Conservation (phyloP, 64 coral and sea anemone species). For the Orbicella faveolata region DNA sequence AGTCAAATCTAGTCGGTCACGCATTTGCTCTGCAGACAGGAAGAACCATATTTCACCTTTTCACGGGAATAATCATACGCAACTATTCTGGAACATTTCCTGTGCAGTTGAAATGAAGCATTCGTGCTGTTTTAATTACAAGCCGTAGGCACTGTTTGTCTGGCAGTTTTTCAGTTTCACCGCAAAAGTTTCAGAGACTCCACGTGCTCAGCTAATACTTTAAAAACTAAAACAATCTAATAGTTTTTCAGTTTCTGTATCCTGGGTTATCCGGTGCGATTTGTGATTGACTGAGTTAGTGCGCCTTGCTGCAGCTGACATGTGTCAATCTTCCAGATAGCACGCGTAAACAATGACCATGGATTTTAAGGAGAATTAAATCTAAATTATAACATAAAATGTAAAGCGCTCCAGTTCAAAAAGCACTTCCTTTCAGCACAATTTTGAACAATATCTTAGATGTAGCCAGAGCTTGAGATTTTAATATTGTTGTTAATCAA, state of each 20-base stretch:
- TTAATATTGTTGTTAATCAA: too few relatives aligned
- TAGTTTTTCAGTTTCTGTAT: slow-evolving; percentile 9
- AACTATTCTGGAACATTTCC: not conserved
- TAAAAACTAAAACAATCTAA: slow-evolving; percentile 19
- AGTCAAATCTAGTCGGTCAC: not conserved
- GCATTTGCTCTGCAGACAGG: too few relatives aligned
- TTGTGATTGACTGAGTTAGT: not conserved
- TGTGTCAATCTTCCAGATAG: not conserved
- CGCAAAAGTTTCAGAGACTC: not conserved
- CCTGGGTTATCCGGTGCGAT: not conserved
- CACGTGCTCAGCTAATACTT: not conserved
- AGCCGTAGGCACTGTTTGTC: not conserved
- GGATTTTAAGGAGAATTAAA: too few relatives aligned
- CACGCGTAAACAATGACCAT: too few relatives aligned
- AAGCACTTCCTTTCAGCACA: too few relatives aligned
- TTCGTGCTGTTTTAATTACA: not conserved
- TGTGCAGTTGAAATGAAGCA: not conserved
- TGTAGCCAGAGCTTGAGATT: too few relatives aligned
- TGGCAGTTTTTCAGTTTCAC: slow-evolving; percentile 10
- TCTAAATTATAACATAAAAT: too few relatives aligned
- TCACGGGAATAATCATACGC: not conserved
- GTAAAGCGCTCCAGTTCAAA: too few relatives aligned
- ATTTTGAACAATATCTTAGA: too few relatives aligned
- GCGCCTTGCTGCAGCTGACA: not conserved
- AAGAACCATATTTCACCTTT: not conserved